These are phyloP conservation scores for Peromyscus leucopus DNA, from an alignment of 2,113 vertebrate genomes.

Conservation along the genomic window DNA sequence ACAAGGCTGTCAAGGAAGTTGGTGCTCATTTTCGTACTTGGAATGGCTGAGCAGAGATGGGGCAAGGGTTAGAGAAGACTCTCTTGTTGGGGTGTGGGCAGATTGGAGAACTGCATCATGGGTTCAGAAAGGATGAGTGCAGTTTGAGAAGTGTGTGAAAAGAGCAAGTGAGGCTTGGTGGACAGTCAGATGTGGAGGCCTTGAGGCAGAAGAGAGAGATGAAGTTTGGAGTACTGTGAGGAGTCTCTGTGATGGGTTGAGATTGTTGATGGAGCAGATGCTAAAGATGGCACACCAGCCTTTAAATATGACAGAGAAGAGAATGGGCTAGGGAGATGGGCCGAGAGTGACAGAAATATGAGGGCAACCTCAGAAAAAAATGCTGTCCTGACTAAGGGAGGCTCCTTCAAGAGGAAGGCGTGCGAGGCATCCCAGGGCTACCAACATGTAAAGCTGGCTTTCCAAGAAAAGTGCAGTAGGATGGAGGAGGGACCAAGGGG, in stretches of 20 bases:
- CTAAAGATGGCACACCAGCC: fast-evolving
- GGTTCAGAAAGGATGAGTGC: not conserved
- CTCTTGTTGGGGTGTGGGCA: not conserved
- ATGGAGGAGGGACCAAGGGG: not conserved
- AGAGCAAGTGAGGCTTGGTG: not conserved
- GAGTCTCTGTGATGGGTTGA: not conserved
- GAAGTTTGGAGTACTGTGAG: not conserved
- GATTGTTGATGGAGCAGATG: not conserved
- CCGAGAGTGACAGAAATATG: not conserved
- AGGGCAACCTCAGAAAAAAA: not conserved
- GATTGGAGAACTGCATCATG: not conserved
- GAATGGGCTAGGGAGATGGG: too few species aligned
- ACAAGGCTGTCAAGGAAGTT: not conserved
- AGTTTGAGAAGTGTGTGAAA: not conserved
- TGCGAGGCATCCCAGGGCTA: too few species aligned
- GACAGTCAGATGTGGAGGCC: not conserved
- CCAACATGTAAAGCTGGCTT: not conserved
- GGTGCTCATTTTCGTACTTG: too few species aligned
- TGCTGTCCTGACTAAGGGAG: too few species aligned
- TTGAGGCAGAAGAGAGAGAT: not conserved
- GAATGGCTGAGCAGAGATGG: not conserved
- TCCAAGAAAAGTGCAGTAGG: too few species aligned
- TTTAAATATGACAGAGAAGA: not conserved
- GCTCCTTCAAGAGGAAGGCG: not conserved
- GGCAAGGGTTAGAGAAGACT: not conserved